These are phyloP conservation scores for Andinoacara biseriatus DNA, from an alignment of 2,113 vertebrate species.

Conservation along the genomic window DNA sequence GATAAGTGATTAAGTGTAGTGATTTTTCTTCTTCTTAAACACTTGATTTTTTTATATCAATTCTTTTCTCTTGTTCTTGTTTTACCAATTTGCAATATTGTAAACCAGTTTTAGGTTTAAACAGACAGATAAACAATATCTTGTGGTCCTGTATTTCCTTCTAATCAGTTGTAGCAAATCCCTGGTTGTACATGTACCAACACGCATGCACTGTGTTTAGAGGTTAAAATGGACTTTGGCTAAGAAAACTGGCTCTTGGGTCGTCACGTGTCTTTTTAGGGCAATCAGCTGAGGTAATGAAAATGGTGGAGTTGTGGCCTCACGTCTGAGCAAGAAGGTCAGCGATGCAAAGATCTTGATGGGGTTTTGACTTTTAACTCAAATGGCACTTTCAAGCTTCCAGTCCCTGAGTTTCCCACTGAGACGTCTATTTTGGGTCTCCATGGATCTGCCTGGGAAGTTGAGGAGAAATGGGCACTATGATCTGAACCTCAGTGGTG, in stretches of 20 bases:
- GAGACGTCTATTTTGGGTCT: background rate
- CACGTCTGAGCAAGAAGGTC: background rate
- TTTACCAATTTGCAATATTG: fast-evolving
- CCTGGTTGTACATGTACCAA: too few species aligned
- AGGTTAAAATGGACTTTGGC: background rate
- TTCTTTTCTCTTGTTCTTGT: background rate
- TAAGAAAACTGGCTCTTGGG: background rate
- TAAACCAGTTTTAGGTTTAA: background rate
- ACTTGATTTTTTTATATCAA: background rate
- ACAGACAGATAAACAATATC: background rate
- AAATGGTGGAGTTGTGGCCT: fast-evolving
- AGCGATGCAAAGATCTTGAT: fast-evolving
- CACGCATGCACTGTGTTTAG: background rate
- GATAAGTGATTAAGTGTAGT: background rate
- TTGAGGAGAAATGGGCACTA: background rate
- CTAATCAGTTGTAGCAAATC: background rate
- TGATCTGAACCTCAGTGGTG: background rate
- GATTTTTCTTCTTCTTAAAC: constrained; percentile 2
- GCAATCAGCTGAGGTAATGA: background rate
- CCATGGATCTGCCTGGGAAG: background rate
- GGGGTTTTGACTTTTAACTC: background rate
- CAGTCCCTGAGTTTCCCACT: background rate
- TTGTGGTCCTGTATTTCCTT: background rate
- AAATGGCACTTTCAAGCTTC: background rate
- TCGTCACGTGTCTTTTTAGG: background rate